Percentiles rank a stretch among this genome's conserved stretches.
Conservation (phyloP, 2,113 vertebrate species). For the Smithornis capensis region DNA sequence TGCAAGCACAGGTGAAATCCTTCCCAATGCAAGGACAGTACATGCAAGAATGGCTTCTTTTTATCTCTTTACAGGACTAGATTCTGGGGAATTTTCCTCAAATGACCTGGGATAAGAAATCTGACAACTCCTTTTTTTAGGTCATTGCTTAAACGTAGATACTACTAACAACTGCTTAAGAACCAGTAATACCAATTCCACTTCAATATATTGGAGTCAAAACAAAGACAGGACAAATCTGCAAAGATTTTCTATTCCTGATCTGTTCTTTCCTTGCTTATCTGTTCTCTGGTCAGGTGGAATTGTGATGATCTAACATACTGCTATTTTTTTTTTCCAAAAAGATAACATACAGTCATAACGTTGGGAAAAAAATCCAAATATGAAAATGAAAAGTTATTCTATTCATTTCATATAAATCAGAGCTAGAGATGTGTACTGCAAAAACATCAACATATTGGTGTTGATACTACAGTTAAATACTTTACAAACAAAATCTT, state of each 20-base stretch:
- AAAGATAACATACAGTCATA: neutral
- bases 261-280: neutral
- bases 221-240: neutral
- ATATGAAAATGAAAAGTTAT: neutral
- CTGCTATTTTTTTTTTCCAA: fast-evolving
- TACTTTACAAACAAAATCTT: neutral
- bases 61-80: neutral
- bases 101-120: neutral
- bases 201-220: neutral
- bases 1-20: neutral
- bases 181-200: neutral
- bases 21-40: neutral
- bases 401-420: neutral
- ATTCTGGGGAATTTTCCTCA: neutral
- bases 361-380: neutral
- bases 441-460: neutral
- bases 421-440: neutral
- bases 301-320: neutral
- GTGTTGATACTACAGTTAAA: neutral
- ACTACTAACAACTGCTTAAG: neutral
- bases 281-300: neutral
- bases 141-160: neutral
- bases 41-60: neutral
- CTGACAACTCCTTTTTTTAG: neutral
- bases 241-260: neutral